Evolutionary conservation across 92 coral and sea anemone genomes (phyloP).

Genomic region (Virgularia gustaviana): DNA sequence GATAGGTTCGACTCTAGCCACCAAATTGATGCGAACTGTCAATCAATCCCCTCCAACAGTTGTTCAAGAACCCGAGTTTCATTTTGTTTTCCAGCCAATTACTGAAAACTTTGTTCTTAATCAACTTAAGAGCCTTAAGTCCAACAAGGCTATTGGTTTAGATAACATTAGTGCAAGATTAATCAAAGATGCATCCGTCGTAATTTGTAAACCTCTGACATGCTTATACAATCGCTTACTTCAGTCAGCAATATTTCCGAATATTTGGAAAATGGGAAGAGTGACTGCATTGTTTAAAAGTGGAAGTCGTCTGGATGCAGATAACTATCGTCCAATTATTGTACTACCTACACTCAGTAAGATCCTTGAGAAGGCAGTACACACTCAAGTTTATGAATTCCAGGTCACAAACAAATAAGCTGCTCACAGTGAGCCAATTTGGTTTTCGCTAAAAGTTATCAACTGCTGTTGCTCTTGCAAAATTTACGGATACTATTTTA

Average conservation of each 20-base stretch:
- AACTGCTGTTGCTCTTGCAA: constrained; percentile 4
- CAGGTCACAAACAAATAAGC: not conserved
- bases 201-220: constrained; percentile 12
- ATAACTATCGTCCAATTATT: constrained; percentile 36
- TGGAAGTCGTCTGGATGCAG: constrained; percentile 30
- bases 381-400: constrained; percentile 14
- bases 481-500: constrained; percentile 5
- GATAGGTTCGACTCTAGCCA: constrained; percentile 45
- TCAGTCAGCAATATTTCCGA: constrained; percentile 21
- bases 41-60: constrained; percentile 18
- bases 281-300: constrained; percentile 39
- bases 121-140: constrained; percentile 18
- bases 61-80: constrained; percentile 22
- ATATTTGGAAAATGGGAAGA: constrained; percentile 44
- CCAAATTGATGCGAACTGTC: constrained; percentile 10
- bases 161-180: constrained; percentile 43
- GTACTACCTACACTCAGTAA: constrained; percentile 28
- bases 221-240: constrained; percentile 36
- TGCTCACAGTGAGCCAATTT: constrained; percentile 18
- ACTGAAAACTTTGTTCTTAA: constrained; percentile 31
- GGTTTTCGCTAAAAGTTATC: constrained; percentile 20
- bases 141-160: constrained; percentile 40
- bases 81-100: constrained; percentile 19
- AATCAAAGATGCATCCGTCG: constrained; percentile 36
- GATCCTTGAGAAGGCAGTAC: constrained; percentile 23